A percentile compares a stretch with the other conserved stretches of the same genome.
These are phyloP conservation scores for Callipepla californica DNA, from an alignment of 2,113 vertebrate genomes.

Conservation along the genomic window DNA sequence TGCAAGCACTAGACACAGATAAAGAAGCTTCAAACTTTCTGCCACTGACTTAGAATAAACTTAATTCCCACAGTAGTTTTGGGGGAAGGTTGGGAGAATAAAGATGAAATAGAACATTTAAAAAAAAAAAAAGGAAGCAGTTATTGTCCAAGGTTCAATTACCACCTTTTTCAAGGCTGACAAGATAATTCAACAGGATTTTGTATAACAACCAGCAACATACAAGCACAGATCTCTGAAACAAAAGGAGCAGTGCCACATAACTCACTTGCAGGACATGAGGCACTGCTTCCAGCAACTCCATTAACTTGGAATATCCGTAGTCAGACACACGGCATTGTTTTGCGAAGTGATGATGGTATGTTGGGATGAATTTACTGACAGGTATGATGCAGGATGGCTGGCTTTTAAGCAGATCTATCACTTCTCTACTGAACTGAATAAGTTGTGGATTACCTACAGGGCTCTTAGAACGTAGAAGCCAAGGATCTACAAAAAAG, in stretches of 20 bases:
- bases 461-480: conserved; percentile 94
- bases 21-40: not conserved
- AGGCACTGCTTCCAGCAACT: conserved; percentile 94
- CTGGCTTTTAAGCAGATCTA: conserved; percentile 93
- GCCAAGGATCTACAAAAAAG: conserved; percentile 87
- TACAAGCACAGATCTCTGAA: not conserved
- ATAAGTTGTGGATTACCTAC: conserved; percentile 97
- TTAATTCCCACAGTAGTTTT: not conserved
- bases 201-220: not conserved
- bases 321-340: conserved; percentile 98
- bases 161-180: not conserved
- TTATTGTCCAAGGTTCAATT: not conserved
- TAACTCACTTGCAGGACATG: conserved; percentile 92
- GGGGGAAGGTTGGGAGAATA: not conserved
- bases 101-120: not conserved
- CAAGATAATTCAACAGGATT: fast-evolving
- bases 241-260: not conserved
- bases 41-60: not conserved
- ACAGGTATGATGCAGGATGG: conserved; percentile 89
- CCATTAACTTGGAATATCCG: conserved; percentile 93
- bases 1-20: not conserved
- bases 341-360: conserved; percentile 98
- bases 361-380: conserved; percentile 94
- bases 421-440: conserved; percentile 96
- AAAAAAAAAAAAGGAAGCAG: not conserved